A percentile compares a stretch with the other conserved stretches of the same genome.
These are phyloP conservation scores for Mormyrops boulengeri DNA, from an alignment of 2,797 vertebrate species.

Conservation along the genomic window DNA sequence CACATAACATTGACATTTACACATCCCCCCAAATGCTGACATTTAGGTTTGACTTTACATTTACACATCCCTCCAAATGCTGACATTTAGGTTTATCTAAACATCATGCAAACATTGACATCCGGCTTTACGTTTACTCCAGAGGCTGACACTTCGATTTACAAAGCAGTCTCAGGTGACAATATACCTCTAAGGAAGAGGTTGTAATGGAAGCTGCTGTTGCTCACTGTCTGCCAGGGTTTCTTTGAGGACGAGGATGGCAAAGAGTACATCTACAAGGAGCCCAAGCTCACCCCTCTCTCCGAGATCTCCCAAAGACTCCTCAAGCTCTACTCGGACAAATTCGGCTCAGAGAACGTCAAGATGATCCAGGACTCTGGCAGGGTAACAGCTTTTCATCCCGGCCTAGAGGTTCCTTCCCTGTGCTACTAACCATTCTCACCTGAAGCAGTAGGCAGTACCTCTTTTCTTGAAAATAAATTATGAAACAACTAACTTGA, in stretches of 20 bases:
- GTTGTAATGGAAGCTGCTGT: not conserved
- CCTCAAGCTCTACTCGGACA: conserved; percentile 92
- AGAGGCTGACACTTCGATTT: not conserved
- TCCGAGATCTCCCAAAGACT: conserved; percentile 94
- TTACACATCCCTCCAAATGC: not conserved
- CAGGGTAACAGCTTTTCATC: conserved; percentile 61
- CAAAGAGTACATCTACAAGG: conserved; percentile 98
- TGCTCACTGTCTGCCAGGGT: conserved; percentile 59
- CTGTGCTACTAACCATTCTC: not conserved
- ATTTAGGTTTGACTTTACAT: not conserved
- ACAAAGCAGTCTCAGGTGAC: not conserved
- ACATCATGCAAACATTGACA: not conserved
- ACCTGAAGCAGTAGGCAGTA: not conserved
- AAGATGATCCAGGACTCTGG: conserved; percentile 98
- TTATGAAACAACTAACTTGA: not conserved
- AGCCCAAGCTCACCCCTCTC: conserved; percentile 90
- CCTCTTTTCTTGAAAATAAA: not conserved
- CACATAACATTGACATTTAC: not conserved
- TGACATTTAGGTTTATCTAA: not conserved
- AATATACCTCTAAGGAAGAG: not conserved
- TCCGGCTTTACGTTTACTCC: not conserved
- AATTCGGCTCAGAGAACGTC: conserved; percentile 95
- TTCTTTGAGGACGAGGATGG: conserved; percentile 98
- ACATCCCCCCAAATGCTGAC: not conserved
- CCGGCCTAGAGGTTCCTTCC: not conserved